Conservation (phyloP, 2,888 invertebrate species). For the Acanthosepion esculentum region DNA sequence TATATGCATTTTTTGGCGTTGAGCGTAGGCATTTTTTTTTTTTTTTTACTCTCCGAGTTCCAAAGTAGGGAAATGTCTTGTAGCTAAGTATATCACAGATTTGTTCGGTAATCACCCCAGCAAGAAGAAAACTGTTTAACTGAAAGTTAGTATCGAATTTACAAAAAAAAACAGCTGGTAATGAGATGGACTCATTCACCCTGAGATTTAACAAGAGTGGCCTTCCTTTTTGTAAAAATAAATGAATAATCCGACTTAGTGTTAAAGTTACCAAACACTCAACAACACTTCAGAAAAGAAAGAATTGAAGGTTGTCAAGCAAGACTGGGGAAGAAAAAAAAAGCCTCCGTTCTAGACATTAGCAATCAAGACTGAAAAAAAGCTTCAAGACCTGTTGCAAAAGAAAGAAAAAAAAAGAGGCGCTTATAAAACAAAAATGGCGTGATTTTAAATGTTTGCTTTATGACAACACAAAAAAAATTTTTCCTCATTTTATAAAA, state of each 20-base stretch:
- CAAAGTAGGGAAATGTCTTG: neutral
- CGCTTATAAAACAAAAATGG: too few relatives aligned
- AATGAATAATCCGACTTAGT: neutral
- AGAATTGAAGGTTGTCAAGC: neutral
- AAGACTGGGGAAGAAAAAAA: neutral
- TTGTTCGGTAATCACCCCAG: neutral
- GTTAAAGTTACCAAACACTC: neutral
- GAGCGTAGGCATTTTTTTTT: too few relatives aligned
- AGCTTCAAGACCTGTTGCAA: neutral
- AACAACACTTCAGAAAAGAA: neutral
- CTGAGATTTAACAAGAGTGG: neutral
- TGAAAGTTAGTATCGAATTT: neutral
- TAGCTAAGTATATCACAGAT: neutral
- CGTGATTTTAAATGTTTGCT: too few relatives aligned
- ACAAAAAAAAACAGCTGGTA: neutral
- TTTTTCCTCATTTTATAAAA: too few relatives aligned
- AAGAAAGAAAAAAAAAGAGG: too few relatives aligned
- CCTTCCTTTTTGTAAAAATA: neutral
- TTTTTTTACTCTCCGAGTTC: neutral
- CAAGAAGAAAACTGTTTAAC: neutral
- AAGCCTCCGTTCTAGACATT: neutral
- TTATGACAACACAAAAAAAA: too few relatives aligned
- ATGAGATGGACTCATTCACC: neutral
- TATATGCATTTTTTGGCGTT: too few relatives aligned
- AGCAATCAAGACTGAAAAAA: neutral